Base-by-base conservation (phyloP, 2,113 vertebrate genomes). In the Scolopax mira region DNA sequence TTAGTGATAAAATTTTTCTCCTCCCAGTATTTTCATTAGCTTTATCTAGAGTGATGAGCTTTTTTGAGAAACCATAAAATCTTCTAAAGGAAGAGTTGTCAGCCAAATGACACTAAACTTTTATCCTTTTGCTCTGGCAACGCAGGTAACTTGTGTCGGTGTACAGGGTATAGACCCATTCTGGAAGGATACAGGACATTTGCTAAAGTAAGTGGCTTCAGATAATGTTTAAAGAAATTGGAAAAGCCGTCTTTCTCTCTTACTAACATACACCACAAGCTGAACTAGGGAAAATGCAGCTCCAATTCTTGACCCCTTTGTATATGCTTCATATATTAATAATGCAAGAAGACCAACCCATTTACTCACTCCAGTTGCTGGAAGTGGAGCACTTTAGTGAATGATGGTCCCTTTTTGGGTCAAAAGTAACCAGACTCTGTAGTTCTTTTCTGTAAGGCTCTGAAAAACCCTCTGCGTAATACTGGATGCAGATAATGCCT, bases 161-260 rank as follows among this genome's bases (percentile, higher is more conserved):
- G 99, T 93, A 99, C 99, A 7, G 99, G 99, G 52, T 99, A 99
- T 96, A 97, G 99, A 88, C 97, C 99, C 22, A 99, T 99, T 85
- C 97, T 99, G 81, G 98, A 99, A 85, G 99, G 99, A 23, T 99
- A 98, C 96, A 98, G 97, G 92, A 99, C 99, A 23, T 99, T 99
- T 70, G 97, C 99, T 57, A 97, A 95, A 98, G 99, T 99, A 97
- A 98, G 98, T 92, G 31, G 13, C 48, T 85, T 88, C 33, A 57
- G 21, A 65, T 48, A 37, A 18, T 12, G 18, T 61, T 79, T 23
- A 7, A 52, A 57, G 37, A 37, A 62, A 33, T 4, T 28, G 51
- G 24, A 21, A 51, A 69, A 23, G 2, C 9, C 49, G 28, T 46
- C n/a, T 86, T 79, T 48, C 22, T 52, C 8, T 44, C 55, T 89